These are phyloP conservation scores for Lamellibrachia satsuma DNA, from an alignment of 2,888 invertebrate genomes.

Conservation along the genomic window DNA sequence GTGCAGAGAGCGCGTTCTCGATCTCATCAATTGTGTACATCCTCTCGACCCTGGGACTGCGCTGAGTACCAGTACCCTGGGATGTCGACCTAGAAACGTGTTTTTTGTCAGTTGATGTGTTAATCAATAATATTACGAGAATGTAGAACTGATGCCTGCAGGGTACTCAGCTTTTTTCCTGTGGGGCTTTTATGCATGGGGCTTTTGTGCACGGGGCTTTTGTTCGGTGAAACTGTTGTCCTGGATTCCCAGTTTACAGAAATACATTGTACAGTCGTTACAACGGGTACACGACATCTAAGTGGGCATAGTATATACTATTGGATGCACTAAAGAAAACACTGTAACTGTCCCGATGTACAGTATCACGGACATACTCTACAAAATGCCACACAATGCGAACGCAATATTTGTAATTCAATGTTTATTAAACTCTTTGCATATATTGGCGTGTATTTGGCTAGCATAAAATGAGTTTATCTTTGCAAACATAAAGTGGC, in stretches of 20 bases:
- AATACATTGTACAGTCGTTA: no score
- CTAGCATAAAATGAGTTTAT: neutral
- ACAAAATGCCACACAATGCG: neutral
- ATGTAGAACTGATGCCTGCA: no score
- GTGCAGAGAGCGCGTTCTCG: neutral
- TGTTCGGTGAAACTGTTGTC: no score
- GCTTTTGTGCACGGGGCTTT: no score
- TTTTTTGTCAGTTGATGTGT: no score
- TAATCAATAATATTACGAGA: no score
- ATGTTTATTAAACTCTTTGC: neutral
- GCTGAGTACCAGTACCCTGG: no score
- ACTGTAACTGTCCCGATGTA: neutral
- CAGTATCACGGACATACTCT: neutral
- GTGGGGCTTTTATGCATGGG: no score
- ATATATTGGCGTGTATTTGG: neutral
- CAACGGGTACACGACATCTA: neutral
- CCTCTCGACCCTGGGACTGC: no score
- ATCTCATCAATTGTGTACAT: neutral
- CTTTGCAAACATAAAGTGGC: neutral
- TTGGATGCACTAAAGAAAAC: neutral
- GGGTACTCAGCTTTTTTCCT: no score
- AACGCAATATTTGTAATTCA: neutral
- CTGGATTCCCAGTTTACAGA: no score
- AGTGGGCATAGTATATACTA: neutral
- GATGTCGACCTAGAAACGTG: no score